Evolutionary conservation across 1,140 invertebrate genomes (phyloP).

Genomic region (Drosophila prosaltans): DNA sequence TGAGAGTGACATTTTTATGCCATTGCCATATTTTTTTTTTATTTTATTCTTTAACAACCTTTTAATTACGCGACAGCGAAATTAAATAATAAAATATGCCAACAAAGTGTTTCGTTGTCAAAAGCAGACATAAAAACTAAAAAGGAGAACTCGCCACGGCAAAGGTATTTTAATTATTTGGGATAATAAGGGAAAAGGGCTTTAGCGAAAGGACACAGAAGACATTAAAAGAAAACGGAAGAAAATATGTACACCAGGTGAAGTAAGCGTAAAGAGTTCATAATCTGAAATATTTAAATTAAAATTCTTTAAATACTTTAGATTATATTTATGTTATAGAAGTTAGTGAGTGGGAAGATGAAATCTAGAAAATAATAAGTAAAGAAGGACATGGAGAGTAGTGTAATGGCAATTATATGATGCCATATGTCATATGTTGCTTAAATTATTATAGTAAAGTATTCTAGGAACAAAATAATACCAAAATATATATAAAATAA

Average conservation of each 20-base stretch:
- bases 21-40: no score
- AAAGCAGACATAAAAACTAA: conserved; percentile 9
- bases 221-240: neutral
- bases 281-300: no score
- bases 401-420: no score
- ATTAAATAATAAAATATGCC: conserved; percentile 32
- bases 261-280: neutral
- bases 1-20: neutral
- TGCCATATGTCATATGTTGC: no score
- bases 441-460: no score
- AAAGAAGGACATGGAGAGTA: no score
- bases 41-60: neutral
- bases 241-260: neutral
- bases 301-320: no score
- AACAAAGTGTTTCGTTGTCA: conserved; percentile 4
- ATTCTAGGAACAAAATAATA: no score
- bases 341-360: no score
- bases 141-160: neutral
- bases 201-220: neutral
- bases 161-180: conserved; percentile 11
- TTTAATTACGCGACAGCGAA: neutral
- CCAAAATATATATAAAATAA: no score
- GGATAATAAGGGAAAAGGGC: neutral
- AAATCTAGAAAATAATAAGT: no score
- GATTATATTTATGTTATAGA: no score